Base-by-base conservation (phyloP, 2,888 invertebrate species). In the Andrena dorsata region DNA sequence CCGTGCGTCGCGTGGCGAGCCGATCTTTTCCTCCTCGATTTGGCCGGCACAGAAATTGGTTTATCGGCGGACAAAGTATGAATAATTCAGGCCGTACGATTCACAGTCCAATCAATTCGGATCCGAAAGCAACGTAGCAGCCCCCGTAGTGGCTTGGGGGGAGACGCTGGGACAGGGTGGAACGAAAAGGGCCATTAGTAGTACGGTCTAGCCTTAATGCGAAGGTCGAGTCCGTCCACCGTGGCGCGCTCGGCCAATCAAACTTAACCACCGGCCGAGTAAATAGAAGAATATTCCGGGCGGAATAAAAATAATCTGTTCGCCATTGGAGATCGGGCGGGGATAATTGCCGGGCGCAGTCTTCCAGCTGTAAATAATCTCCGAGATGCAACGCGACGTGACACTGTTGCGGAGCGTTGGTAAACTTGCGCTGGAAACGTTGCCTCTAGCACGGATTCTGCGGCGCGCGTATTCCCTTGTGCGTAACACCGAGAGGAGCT, bases 31-130 rank as follows among this genome's bases (percentile, higher is more conserved):
- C 83, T 83, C 84, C 84, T 80, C 85, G 87, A 91, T 91, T 91
- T 88, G 89, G 85, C 86, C 88, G 88, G 64, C 28, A 86, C 87
- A 86, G 90, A 92, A 93, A 93, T 93, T 92, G 92, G 91, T 91
- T 92, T 92, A 92, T 91, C 90, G 90, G 82, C 87, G 90, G 90
- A 90, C 91, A 92, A 91, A 89, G 90, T 89, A 93, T 93, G 93
- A 92, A 93, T 93, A 91, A 93, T 93, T 93, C 93, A 93, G 86
- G 85, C 88, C 88, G 89, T 86, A 90, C 91, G 89, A 90, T 90
- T 92, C 90, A 89, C 90, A 90, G 91, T 88, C 92, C 92, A 93
- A 93, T 93, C 92, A 93, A 92, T 92, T 92, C 91, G 89, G 88
- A 87, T 88, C 85, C 84, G 85, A 90, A 86, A 84, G 89, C 86